phyloP scores from a whole-genome alignment of 2,888 invertebrate species.

The Agonum fuliginosum region DNA sequence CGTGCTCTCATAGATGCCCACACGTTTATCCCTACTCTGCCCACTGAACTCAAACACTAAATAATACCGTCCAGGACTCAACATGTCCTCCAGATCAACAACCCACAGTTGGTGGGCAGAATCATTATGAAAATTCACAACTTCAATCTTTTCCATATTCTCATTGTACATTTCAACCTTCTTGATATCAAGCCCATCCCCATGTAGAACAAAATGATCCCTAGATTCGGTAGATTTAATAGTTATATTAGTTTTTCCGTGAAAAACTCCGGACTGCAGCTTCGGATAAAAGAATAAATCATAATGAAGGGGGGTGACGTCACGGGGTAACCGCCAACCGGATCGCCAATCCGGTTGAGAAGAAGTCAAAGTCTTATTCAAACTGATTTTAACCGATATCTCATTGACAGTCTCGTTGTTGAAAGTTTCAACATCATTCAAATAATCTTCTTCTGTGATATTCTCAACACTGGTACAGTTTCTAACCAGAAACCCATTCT shows the following conservation, averaged over 20 bases:
- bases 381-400: conserved; percentile 49
- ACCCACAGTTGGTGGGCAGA: conserved; percentile 66
- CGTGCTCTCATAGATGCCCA: conserved; percentile 83
- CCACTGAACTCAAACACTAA: conserved; percentile 80
- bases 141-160: conserved; percentile 65
- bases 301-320: conserved; percentile 78
- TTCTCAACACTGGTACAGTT: conserved; percentile 16
- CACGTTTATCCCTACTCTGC: conserved; percentile 78
- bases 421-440: conserved; percentile 13
- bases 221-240: conserved; percentile 72
- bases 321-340: conserved; percentile 75
- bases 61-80: conserved; percentile 73
- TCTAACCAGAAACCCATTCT: neutral
- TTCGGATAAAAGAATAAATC: conserved; percentile 80
- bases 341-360: conserved; percentile 40
- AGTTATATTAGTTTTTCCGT: conserved; percentile 76
- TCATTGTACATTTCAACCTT: conserved; percentile 70
- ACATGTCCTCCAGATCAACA: conserved; percentile 65
- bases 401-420: conserved; percentile 39
- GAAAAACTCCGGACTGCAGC: conserved; percentile 76
- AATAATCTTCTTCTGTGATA: neutral
- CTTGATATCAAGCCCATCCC: conserved; percentile 73
- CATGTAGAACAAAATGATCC: conserved; percentile 73
- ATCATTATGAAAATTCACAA: conserved; percentile 67
- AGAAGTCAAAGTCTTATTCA: neutral